phyloP scores from a whole-genome alignment of 2,797 vertebrate species.

The Sparidentex hasta region DNA sequence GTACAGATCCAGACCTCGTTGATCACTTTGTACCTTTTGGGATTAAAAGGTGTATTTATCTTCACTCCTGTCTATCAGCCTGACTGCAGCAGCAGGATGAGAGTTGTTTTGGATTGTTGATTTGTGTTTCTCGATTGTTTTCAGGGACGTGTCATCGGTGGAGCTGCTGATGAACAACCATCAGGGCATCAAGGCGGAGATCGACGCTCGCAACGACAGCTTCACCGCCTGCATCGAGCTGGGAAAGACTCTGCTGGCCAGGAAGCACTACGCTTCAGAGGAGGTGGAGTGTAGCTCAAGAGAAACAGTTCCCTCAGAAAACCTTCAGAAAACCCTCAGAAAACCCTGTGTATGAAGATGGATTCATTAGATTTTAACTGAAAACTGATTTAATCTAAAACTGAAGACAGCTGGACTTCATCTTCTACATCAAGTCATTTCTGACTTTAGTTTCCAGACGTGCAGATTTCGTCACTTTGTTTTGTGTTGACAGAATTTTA shows the following conservation, averaged over 20 bases:
- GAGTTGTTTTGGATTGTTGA: neutral
- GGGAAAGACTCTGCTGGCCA: conserved; percentile 94
- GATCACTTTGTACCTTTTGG: too few species aligned
- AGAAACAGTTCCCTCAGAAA: too few species aligned
- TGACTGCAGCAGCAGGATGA: neutral
- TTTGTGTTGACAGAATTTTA: neutral
- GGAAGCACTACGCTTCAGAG: conserved; percentile 97
- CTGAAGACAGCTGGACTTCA: neutral
- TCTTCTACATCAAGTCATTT: too few species aligned
- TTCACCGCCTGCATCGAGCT: conserved; percentile 98
- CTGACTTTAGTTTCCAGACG: neutral
- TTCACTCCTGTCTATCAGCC: too few species aligned
- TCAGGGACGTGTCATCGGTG: conserved; percentile 96
- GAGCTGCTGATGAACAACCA: conserved; percentile 99
- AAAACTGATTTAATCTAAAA: too few species aligned
- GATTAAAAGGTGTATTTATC: too few species aligned
- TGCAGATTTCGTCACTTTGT: too few species aligned
- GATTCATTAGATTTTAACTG: too few species aligned
- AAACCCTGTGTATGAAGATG: too few species aligned
- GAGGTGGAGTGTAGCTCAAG: conserved; percentile 85
- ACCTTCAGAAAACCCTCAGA: too few species aligned
- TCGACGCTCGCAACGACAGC: conserved; percentile 97
- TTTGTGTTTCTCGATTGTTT: neutral
- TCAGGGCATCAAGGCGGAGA: conserved; percentile 99
- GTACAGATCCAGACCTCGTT: too few species aligned